Evolutionary conservation across 1,140 invertebrate species (phyloP), one percentile per base, ranked within the genome.

Genomic region (Sycophaga agraensis): DNA sequence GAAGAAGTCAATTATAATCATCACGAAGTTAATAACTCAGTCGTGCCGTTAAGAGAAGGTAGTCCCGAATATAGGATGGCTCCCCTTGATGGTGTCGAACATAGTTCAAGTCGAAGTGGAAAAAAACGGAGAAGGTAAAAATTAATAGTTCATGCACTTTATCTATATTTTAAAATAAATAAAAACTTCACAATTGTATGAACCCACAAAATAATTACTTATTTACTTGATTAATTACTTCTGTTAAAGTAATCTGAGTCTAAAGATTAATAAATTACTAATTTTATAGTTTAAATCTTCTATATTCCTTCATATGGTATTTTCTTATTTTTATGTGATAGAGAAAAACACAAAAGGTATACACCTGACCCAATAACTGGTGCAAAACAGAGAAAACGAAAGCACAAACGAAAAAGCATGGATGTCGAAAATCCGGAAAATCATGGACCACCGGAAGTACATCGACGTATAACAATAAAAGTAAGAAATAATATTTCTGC

Each of bases 381-480:
- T 1, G 49, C 73, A 1, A 81, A 82, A 60, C 80, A 82, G 59
- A 70, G 77, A 7, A 82, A 82, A 63, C 70, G 75, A 2, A 82
- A 81, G 46, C 79, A 80, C 49, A 81, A 80, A 75, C 88, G 90
- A 80, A 90, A 89, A 74, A 88, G 84, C 59, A 81, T 89, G 24
- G 88, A 91, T 70, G 73, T 85, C 40, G 87, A 88, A 63, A 84
- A 82, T 75, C 82, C 81, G 43, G 85, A 87, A 28, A 54, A 64
- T 54, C 82, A 70, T 49, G 51, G 68, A 8, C 77, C 79, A 48
- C 85, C 70, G 43, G 83, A 71, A 79, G 78, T 73, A 59, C 87
- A 87, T 81, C 86, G 86, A 60, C 86, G 88, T 73, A 91, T 91
- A 28, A 90, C 87, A 31, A 90, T 91, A 59, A 90, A 90, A 80